Percentiles rank a stretch among this genome's conserved stretches.
Conservation (phyloP, 2,888 invertebrate species). For the Cephus pygmeus region DNA sequence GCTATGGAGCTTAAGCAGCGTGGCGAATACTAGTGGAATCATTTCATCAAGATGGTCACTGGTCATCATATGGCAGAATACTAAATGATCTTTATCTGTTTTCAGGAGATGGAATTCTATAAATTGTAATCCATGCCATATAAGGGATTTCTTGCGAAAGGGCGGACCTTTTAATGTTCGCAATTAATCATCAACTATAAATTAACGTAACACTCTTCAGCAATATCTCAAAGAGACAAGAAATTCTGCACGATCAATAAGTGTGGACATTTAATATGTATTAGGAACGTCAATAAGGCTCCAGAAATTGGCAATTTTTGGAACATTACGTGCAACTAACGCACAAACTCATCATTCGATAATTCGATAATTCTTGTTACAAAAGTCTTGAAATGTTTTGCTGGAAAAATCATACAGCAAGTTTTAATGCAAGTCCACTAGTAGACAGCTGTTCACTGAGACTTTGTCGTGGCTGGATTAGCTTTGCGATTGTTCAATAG, state of each 20-base stretch:
- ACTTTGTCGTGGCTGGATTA: neutral
- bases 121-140: conserved; percentile 20
- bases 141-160: neutral
- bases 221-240: neutral
- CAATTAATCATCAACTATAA: neutral
- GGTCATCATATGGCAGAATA: neutral
- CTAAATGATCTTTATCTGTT: conserved; percentile 15
- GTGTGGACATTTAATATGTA: neutral
- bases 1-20: neutral
- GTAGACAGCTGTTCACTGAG: neutral
- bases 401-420: neutral
- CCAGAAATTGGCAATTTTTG: neutral
- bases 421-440: neutral
- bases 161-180: neutral
- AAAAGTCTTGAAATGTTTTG: neutral
- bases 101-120: conserved; percentile 22
- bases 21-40: neutral
- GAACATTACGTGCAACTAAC: neutral
- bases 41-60: neutral
- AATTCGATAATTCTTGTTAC: neutral
- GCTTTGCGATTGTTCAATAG: neutral
- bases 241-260: neutral
- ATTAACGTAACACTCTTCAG: neutral
- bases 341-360: neutral
- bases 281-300: neutral